These are phyloP conservation scores for Schizopygopsis malacanthus DNA, from an alignment of 2,797 vertebrate species.

Conservation along the genomic window DNA sequence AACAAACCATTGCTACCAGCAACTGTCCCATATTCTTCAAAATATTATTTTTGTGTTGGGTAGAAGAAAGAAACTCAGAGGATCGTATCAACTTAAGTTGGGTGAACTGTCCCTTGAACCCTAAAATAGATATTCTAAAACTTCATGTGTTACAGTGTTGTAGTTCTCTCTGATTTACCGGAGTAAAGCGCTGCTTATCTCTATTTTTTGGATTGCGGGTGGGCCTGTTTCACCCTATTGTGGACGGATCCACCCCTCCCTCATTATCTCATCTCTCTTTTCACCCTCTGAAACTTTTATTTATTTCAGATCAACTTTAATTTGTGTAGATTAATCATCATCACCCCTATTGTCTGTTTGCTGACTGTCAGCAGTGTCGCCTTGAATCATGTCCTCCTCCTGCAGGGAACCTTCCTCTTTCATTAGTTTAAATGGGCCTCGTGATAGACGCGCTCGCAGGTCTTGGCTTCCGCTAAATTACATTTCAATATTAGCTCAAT, in stretches of 20 bases:
- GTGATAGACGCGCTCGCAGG: constrained; percentile 45
- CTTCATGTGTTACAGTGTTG: background rate
- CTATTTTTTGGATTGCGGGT: constrained; percentile 1
- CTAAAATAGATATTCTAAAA: constrained; percentile 10
- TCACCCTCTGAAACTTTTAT: constrained; percentile 47
- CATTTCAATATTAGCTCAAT: constrained; percentile 59
- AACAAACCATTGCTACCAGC: background rate
- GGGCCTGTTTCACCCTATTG: constrained; percentile 3
- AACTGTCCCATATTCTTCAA: no score
- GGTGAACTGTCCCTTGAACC: background rate
- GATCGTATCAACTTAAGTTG: background rate
- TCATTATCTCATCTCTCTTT: constrained; percentile 41
- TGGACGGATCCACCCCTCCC: constrained; percentile 7
- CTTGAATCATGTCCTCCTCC: constrained; percentile 38
- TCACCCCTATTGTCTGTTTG: constrained; percentile 61
- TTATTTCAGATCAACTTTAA: constrained; percentile 59
- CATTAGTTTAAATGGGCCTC: constrained; percentile 49
- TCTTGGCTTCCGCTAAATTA: constrained; percentile 49
- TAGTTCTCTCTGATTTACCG: background rate
- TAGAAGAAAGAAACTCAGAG: background rate
- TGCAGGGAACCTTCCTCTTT: constrained; percentile 46
- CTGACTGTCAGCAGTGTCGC: constrained; percentile 49
- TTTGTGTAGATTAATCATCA: constrained; percentile 64
- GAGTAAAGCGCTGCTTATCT: background rate
- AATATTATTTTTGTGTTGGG: background rate